Conservation (phyloP, 2,888 invertebrate genomes). For the Watsonalla cultraria region DNA sequence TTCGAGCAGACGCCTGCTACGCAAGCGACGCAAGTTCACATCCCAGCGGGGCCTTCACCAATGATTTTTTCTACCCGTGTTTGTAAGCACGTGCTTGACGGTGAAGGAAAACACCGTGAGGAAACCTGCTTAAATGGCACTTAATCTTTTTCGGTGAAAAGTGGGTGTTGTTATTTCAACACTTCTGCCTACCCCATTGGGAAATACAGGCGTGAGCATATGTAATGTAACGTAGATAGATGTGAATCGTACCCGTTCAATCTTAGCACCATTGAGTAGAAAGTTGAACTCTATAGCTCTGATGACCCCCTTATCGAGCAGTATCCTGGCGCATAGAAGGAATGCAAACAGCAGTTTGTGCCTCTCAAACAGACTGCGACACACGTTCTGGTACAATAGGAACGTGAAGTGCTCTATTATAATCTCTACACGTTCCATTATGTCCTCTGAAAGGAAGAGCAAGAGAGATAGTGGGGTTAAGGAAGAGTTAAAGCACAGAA, state of each 20-base stretch:
- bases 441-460: constrained; percentile 75
- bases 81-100: too few relatives aligned
- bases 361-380: constrained; percentile 92
- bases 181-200: too few relatives aligned
- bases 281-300: constrained; percentile 84
- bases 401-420: constrained; percentile 90
- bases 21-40: too few relatives aligned
- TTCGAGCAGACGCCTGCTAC: too few relatives aligned
- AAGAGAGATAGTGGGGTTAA: too few relatives aligned
- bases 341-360: constrained; percentile 93
- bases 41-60: too few relatives aligned
- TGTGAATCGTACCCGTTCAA: constrained; percentile 58
- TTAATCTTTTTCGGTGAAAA: too few relatives aligned
- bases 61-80: too few relatives aligned
- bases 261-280: constrained; percentile 85
- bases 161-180: too few relatives aligned
- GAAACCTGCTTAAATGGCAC: too few relatives aligned
- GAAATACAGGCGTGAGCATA: not conserved
- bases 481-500: too few relatives aligned
- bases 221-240: not conserved
- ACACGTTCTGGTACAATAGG: constrained; percentile 90
- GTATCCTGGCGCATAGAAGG: constrained; percentile 83
- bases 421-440: constrained; percentile 85
- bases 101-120: too few relatives aligned
- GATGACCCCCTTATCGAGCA: constrained; percentile 80